Conservation (phyloP, 2,888 invertebrate genomes). For the Aphelenchoides bicaudatus region DNA sequence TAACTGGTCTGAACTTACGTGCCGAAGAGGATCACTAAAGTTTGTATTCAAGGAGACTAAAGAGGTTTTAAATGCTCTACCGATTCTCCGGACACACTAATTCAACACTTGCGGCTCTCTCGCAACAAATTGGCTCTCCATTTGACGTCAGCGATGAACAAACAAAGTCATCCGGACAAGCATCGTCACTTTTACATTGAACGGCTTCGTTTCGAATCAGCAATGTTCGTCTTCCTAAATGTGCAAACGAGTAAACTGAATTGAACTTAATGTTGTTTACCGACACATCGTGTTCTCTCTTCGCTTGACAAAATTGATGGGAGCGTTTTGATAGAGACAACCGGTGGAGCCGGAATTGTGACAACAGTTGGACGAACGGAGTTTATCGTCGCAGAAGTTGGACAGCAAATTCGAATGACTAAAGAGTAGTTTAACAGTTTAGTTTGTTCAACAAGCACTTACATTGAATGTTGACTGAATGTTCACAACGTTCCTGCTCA, state of each 20-base stretch:
- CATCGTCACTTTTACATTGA: constrained; percentile 18
- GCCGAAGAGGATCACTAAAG: constrained; percentile 26
- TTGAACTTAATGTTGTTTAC: no score
- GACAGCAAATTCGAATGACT: constrained; percentile 8
- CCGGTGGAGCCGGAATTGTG: no score
- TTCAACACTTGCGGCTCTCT: constrained; percentile 8
- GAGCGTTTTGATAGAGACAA: not conserved
- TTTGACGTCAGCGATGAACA: constrained; percentile 37
- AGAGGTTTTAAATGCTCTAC: not conserved
- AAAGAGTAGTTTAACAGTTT: not conserved
- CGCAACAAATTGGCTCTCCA: constrained; percentile 35
- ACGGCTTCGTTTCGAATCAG: constrained; percentile 24
- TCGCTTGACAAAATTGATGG: constrained; percentile 2
- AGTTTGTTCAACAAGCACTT: not conserved
- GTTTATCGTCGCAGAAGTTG: no score
- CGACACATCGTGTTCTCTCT: constrained; percentile 21
- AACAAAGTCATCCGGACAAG: constrained; percentile 31
- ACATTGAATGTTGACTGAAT: constrained; percentile 24
- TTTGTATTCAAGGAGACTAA: not conserved
- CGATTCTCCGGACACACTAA: constrained; percentile 34
- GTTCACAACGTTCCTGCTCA: constrained; percentile 17
- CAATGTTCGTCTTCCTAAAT: constrained; percentile 33
- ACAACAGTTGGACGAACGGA: no score
- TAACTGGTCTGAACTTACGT: constrained; percentile 13
- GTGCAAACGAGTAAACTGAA: no score